Base-by-base conservation (phyloP, 2,797 vertebrate genomes). In the Gila robusta region DNA sequence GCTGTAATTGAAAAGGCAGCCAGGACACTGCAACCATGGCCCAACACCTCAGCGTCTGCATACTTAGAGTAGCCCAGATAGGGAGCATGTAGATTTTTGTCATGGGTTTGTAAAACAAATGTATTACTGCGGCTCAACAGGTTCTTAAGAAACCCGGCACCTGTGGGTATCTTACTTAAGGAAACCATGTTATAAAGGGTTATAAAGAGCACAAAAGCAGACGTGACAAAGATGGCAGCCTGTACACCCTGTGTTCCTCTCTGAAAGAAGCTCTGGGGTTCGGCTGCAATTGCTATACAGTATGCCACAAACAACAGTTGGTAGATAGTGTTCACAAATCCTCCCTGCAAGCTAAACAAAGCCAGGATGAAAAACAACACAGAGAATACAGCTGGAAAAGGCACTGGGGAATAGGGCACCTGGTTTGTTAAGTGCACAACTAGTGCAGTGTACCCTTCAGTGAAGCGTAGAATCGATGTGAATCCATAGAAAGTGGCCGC, bases 11-110 rank as follows among this genome's bases (percentile, higher is more conserved):
- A 96, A 89, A 97, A 98, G 14, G 96, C 93, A 70, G 97, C 96
- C 0, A 98, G 92, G 39, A 96, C 93, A 0, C 93, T 97, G 89
- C 96, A 96, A 0, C 95, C 97, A 0, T 96, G 94, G 80, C 95
- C 96, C 8, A 98, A 93, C 9, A 94, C 93, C 47, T 97, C 96
- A 1, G 96, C 96, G 5, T 97, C 96, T 0, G 95, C 96, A 0
- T 97, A 98, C 87, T 95, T 97, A 72, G 97, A 97, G 62, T 95
- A 97, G 9, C 97, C 97, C 26, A 98, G 91, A 86, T 95, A 92
- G 12, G 97, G 97, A 10, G 91, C 39, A 0, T 96, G 93, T 0
- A 92, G 85, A 78, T 95, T 93, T 77, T 96, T 91, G 67, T 94
- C 93, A 6, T 93, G 92, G 26, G 91, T 89, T n/a, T 94, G 94